Evolutionary conservation across 1,140 invertebrate genomes (phyloP).

Genomic region (Choristoneura fumiferana): DNA sequence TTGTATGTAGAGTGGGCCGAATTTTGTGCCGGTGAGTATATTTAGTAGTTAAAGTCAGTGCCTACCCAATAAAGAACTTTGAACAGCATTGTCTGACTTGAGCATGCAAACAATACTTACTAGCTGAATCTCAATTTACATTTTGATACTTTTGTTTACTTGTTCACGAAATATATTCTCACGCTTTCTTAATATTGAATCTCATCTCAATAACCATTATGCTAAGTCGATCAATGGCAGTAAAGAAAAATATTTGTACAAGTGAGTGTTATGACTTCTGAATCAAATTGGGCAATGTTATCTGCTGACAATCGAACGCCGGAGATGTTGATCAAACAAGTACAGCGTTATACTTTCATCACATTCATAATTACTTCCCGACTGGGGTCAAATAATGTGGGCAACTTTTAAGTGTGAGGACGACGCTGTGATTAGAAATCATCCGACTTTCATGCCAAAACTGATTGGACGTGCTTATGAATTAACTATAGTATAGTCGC

Average conservation of each 20-base stretch:
- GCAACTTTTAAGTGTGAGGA: too few species aligned
- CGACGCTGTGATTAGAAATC: too few species aligned
- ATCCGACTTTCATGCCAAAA: too few species aligned
- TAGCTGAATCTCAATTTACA: not conserved
- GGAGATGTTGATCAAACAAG: conserved; percentile 44
- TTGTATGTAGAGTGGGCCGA: too few species aligned
- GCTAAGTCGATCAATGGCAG: conserved; percentile 33
- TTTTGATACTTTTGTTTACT: conserved; percentile 12
- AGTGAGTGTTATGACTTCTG: conserved; percentile 50
- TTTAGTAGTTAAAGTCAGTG: too few species aligned
- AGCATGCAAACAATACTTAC: not conserved
- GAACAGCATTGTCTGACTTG: not conserved
- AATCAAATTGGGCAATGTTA: conserved; percentile 43
- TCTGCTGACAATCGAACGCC: conserved; percentile 29
- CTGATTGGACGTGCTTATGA: too few species aligned
- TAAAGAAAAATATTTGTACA: conserved; percentile 50
- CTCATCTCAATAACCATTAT: conserved; percentile 32
- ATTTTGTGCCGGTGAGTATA: too few species aligned
- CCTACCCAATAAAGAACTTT: too few species aligned
- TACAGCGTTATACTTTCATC: conserved; percentile 11
- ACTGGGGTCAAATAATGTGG: too few species aligned
- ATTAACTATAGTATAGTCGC: too few species aligned
- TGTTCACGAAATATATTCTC: conserved; percentile 23
- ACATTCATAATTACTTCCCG: too few species aligned
- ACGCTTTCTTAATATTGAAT: conserved; percentile 32